A percentile compares a stretch with the other conserved stretches of the same genome.
Evolutionary conservation across 1,140 invertebrate species (phyloP).

Genomic region (Cotesia glomerata): DNA sequence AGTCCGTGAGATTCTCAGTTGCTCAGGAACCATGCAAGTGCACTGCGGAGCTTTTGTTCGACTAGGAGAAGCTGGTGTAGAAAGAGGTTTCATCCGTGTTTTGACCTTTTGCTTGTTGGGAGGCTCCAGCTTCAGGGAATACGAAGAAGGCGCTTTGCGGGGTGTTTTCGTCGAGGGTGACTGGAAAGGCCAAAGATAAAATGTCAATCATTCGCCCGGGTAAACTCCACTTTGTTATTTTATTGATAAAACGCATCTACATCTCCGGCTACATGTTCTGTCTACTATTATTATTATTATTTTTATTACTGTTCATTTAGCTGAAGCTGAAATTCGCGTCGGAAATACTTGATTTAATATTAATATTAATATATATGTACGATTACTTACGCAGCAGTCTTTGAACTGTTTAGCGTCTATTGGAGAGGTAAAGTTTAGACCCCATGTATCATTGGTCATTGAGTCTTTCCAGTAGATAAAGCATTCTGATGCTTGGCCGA

Average conservation of each 20-base stretch:
- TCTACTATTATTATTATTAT: not conserved
- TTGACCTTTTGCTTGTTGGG: constrained; percentile 85
- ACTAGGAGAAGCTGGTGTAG: constrained; percentile 92
- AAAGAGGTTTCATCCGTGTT: constrained; percentile 83
- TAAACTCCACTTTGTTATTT: not conserved
- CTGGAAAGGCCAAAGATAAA: constrained; percentile 66
- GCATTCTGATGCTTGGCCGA: constrained; percentile 96
- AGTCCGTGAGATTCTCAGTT: constrained; percentile 78
- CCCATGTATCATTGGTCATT: constrained; percentile 97
- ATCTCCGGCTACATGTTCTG: not conserved
- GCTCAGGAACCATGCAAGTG: constrained; percentile 94
- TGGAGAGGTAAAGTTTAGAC: constrained; percentile 95
- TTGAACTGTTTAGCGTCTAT: constrained; percentile 96
- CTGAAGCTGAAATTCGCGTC: too few relatives aligned
- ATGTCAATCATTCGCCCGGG: constrained; percentile 30
- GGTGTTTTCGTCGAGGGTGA: constrained; percentile 97
- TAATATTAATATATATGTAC: not conserved
- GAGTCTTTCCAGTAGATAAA: constrained; percentile 99
- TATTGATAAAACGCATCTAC: constrained; percentile 11
- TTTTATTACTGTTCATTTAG: constrained; percentile 1
- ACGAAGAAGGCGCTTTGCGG: constrained; percentile 94
- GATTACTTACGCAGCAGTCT: constrained; percentile 93
- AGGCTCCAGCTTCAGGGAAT: constrained; percentile 91
- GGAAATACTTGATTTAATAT: too few relatives aligned
- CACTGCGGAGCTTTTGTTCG: constrained; percentile 88